These are phyloP conservation scores for Halictus quadricinctus DNA, from an alignment of 2,888 invertebrate species.

Conservation along the genomic window DNA sequence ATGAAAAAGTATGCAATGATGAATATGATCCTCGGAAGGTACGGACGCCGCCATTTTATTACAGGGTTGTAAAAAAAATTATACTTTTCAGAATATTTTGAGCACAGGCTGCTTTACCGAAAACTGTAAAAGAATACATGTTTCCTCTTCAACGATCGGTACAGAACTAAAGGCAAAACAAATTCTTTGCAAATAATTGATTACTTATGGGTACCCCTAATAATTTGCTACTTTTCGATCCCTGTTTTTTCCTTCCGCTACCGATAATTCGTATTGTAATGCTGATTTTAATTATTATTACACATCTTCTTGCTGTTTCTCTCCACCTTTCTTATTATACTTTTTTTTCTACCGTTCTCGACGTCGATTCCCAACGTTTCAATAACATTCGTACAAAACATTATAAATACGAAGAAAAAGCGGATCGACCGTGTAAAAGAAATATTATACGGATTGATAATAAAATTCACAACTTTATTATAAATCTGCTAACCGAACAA, in stretches of 20 bases:
- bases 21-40: no score
- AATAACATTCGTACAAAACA: neutral
- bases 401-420: neutral
- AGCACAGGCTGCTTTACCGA: no score
- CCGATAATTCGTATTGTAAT: neutral
- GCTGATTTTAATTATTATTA: neutral
- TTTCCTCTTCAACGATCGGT: no score
- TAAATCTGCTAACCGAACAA: constrained; percentile 74
- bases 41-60: no score
- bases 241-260: neutral
- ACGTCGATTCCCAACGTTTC: neutral
- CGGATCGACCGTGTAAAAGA: neutral
- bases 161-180: no score
- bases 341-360: neutral
- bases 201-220: no score
- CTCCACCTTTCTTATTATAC: neutral
- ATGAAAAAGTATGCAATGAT: no score
- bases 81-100: no score
- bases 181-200: no score
- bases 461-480: constrained; percentile 77
- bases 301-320: neutral
- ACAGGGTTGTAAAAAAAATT: no score
- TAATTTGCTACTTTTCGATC: no score
- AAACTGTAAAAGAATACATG: no score
- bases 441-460: constrained; percentile 12